Percentiles rank a stretch among this genome's conserved stretches.
These are phyloP conservation scores for Amblyopsis hoosieri DNA, from an alignment of 2,797 vertebrate genomes.

Conservation along the genomic window DNA sequence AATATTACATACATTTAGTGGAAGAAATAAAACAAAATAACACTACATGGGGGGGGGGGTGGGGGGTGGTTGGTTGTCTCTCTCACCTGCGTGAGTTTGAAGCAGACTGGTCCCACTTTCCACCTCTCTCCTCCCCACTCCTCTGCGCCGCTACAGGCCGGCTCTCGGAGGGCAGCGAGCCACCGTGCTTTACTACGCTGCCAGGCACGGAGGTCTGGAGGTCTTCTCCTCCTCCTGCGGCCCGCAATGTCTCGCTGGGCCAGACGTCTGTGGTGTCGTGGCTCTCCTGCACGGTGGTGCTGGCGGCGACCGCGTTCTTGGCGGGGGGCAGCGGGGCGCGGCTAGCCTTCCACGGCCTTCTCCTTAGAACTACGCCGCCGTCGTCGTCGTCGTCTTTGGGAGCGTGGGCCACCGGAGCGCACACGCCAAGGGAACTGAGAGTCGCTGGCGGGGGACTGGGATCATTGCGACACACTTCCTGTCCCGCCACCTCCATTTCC, in stretches of 20 bases:
- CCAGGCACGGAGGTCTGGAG: too few relatives aligned
- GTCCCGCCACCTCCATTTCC: conserved; percentile 14
- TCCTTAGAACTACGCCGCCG: conserved; percentile 29
- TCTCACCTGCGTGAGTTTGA: conserved; percentile 88
- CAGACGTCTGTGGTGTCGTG: neutral
- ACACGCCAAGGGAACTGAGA: neutral
- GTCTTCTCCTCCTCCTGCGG: too few relatives aligned
- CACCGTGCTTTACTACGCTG: too few relatives aligned
- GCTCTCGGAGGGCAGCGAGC: conserved; percentile 73
- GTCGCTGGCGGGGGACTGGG: neutral
- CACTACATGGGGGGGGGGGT: too few relatives aligned
- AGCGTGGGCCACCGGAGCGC: conserved; percentile 12
- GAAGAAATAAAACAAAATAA: too few relatives aligned
- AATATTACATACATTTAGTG: too few relatives aligned
- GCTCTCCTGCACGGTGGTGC: neutral
- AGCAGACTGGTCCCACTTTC: conserved; percentile 67
- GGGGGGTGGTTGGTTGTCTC: neutral
- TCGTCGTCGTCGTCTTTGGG: conserved; percentile 18
- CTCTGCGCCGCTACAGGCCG: conserved; percentile 58
- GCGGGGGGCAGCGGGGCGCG: conserved; percentile 67
- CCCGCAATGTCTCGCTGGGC: too few relatives aligned
- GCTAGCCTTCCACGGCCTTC: conserved; percentile 53
- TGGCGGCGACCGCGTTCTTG: conserved; percentile 3
- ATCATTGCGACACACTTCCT: neutral
- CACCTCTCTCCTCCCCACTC: conserved; percentile 23